Conservation (phyloP, 2,797 vertebrate species). For the Lacerta agilis region DNA sequence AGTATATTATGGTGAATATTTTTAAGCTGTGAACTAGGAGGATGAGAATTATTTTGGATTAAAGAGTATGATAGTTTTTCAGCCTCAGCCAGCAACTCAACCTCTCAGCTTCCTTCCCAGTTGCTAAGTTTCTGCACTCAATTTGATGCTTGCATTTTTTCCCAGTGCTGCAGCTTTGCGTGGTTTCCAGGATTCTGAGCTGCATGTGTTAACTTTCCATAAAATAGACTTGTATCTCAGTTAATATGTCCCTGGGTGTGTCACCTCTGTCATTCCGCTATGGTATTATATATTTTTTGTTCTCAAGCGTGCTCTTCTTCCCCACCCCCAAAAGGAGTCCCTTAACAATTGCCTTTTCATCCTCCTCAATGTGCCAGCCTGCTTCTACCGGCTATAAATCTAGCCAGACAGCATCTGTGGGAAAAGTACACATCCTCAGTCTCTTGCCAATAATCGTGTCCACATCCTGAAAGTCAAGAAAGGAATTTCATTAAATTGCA, state of each 20-base stretch:
- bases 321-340: background rate
- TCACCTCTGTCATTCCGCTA: background rate
- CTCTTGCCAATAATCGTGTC: background rate
- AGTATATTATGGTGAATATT: too few relatives aligned
- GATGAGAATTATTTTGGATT: too few relatives aligned
- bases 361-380: background rate
- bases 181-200: background rate
- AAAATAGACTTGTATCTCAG: background rate
- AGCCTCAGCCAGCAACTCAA: background rate
- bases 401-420: slow-evolving; percentile 12
- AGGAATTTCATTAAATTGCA: slow-evolving; percentile 30
- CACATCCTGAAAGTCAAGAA: slow-evolving; percentile 1
- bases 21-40: background rate
- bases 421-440: slow-evolving; percentile 34
- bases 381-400: background rate
- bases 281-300: background rate
- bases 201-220: background rate
- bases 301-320: background rate
- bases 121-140: background rate
- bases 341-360: background rate
- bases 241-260: background rate
- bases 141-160: background rate
- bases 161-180: background rate
- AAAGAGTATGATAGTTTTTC: background rate
- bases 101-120: background rate